Evolutionary conservation across 2,888 invertebrate genomes (phyloP).

Genomic region (Tetranychus piercei): DNA sequence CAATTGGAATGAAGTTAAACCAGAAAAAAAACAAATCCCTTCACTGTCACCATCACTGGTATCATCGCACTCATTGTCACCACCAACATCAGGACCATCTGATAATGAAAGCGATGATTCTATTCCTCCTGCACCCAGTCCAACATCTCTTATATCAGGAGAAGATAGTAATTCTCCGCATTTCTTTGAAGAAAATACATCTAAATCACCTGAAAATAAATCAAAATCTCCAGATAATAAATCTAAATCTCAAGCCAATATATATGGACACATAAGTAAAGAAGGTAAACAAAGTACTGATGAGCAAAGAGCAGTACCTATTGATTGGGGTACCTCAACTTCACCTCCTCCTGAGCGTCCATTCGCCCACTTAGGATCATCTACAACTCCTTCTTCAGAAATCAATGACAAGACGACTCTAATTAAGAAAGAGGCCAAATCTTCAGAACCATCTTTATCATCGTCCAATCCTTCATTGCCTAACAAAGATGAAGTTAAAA

Average conservation of each 20-base stretch:
- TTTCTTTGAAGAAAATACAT: neutral
- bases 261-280: constrained; percentile 13
- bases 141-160: constrained; percentile 2
- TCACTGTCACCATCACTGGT: constrained; percentile 7
- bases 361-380: neutral
- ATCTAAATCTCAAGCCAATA: constrained; percentile 1
- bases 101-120: constrained; percentile 10
- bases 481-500: neutral
- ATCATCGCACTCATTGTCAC: constrained; percentile 8
- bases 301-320: constrained; percentile 21
- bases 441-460: neutral
- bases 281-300: constrained; percentile 19
- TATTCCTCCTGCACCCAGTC: neutral
- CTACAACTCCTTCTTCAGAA: neutral
- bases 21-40: constrained; percentile 30
- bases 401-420: neutral
- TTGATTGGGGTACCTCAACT: constrained; percentile 6
- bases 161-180: neutral
- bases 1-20: constrained; percentile 26
- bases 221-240: neutral
- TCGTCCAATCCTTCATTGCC: neutral
- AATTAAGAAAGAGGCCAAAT: neutral
- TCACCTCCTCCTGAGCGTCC: neutral
- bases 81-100: constrained; percentile 20
- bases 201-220: constrained; percentile 9